A percentile compares a stretch with the other conserved stretches of the same genome.
Evolutionary conservation across 1,140 invertebrate species (phyloP).

Genomic region (Drosophila cardini): DNA sequence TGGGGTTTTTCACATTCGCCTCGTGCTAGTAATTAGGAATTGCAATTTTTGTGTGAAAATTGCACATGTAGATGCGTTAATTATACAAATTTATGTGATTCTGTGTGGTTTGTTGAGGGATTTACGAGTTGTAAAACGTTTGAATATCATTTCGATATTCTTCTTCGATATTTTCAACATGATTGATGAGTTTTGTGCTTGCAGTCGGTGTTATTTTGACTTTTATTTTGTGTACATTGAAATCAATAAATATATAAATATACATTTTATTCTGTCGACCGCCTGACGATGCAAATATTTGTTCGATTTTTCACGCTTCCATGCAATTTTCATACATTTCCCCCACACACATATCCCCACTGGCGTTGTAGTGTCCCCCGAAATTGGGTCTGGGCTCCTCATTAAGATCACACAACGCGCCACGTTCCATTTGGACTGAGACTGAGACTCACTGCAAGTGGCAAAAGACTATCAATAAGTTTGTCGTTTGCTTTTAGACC

Average conservation of each 20-base stretch:
- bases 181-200: conserved; percentile 65
- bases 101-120: conserved; percentile 41
- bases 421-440: conserved; percentile 71
- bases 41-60: conserved; percentile 32
- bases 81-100: conserved; percentile 63
- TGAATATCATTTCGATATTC: conserved; percentile 50
- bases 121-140: conserved; percentile 73
- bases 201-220: conserved; percentile 12
- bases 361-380: conserved; percentile 13
- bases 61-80: conserved; percentile 36
- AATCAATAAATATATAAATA: conserved; percentile 73
- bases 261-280: conserved; percentile 40
- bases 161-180: conserved; percentile 55
- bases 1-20: conserved; percentile 10
- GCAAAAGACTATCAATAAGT: conserved; percentile 34
- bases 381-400: conserved; percentile 46
- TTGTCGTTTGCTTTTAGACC: conserved; percentile 5
- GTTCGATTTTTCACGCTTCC: conserved; percentile 79
- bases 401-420: conserved; percentile 73
- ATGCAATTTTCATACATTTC: conserved; percentile 75
- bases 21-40: conserved; percentile 65
- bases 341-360: conserved; percentile 12
- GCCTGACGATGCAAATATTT: conserved; percentile 60
- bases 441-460: conserved; percentile 31
- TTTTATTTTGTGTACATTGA: conserved; percentile 13